Conservation (phyloP, 2,113 vertebrate species). For the Prochilodus magdalenae region DNA sequence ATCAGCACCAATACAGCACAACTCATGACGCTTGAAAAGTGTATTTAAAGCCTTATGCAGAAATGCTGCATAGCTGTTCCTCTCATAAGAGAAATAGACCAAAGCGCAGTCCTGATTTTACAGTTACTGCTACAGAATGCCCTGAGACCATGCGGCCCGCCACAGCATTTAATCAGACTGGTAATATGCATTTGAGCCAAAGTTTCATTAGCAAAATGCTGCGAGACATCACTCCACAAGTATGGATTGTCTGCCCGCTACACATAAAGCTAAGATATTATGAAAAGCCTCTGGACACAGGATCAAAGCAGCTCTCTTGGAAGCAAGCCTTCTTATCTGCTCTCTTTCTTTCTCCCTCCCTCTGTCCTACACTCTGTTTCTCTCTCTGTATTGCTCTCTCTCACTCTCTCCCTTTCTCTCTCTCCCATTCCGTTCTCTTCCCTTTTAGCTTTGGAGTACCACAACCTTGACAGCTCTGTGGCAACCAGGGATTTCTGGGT, state of each 20-base stretch:
- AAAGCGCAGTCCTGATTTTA: constrained; percentile 55
- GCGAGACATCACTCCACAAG: constrained; percentile 20
- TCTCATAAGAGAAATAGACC: constrained; percentile 10
- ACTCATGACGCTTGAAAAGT: neutral
- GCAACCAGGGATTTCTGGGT: constrained; percentile 96
- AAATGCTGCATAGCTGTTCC: neutral
- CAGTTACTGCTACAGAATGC: constrained; percentile 61
- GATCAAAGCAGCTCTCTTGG: constrained; percentile 43
- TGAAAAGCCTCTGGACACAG: constrained; percentile 30
- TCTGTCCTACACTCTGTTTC: neutral
- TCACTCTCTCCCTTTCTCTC: constrained; percentile 41
- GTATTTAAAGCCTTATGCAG: constrained; percentile 22
- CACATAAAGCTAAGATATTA: constrained; percentile 8
- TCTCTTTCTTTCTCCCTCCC: constrained; percentile 25
- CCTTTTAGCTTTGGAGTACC: constrained; percentile 91
- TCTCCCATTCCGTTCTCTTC: too few relatives aligned
- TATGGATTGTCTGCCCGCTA: constrained; percentile 17
- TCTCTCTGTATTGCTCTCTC: constrained; percentile 23
- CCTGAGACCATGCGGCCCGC: constrained; percentile 63
- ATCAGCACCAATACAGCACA: neutral
- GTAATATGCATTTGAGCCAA: constrained; percentile 66
- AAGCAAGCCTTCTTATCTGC: constrained; percentile 33
- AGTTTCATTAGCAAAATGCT: constrained; percentile 50
- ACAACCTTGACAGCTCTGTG: constrained; percentile 92
- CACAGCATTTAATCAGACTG: constrained; percentile 69